Evolutionary conservation across 2,113 vertebrate species (phyloP), one percentile per base, ranked within the genome.

Genomic region (Plectropomus leopardus): DNA sequence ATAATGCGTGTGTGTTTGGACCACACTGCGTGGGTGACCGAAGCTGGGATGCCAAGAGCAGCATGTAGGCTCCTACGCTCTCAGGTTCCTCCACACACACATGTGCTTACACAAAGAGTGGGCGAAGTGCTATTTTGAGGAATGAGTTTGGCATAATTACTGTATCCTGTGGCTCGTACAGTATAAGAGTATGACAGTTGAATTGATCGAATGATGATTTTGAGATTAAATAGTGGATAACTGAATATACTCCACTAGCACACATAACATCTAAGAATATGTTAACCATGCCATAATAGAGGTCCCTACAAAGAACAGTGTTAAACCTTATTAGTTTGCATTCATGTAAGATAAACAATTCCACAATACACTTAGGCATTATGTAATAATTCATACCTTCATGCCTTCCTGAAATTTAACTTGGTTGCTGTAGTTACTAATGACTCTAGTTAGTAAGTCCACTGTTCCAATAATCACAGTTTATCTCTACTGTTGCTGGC

Each of bases 21-120:
- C 58, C 44, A 45, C 64, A 67, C 7, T 54, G 84, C 9, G 78
- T 84, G 80, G 77, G 84, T 76, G 84, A 91, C 63, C 64, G 76
- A 74, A 26, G 69, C 48, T 61, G 47, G 73, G 69, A 82, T 81
- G 71, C 85, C 74, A 85, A 67, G 42, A 78, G 76, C 68, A 66
- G 63, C 26, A 36, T 28, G 50, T 53, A 66, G 28, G 51, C 68
- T 76, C 54, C 53, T 30, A 16, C 61, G 50, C 59, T 71, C 74
- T 63, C 78, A 65, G 42, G 23, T 68, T 76, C 61, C 36, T 44
- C 21, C 32, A 63, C 26, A 51, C 64, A 76, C 61, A 63, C 45
- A 75, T 66, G 53, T 42, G 48, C 57, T 72, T 42, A 64, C 68
- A 81, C 70, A 80, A 71, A 64, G 47, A 78, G 68, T 71, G 78